Conservation (phyloP, 1,140 invertebrate species). For the Probaryconus sp. region DNA sequence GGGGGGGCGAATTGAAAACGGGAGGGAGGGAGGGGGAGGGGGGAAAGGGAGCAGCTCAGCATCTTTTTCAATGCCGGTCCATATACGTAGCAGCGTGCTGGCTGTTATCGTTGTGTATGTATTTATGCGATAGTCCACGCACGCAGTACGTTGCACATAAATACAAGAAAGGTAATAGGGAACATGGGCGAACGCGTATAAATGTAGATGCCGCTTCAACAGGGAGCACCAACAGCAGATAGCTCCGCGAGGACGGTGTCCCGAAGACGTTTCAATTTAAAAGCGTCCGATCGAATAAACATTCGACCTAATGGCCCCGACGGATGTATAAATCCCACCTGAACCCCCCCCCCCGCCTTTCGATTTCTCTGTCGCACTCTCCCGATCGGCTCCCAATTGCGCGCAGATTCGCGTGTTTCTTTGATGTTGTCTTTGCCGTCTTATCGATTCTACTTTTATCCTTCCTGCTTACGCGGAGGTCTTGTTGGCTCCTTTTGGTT, state of each 20-base stretch:
- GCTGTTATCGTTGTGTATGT: constrained; percentile 48
- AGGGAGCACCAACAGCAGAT: no score
- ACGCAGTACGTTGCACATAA: constrained; percentile 37
- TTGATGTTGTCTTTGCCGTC: constrained; percentile 41
- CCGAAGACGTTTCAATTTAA: constrained; percentile 69
- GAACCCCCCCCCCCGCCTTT: constrained; percentile 4
- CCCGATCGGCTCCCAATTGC: constrained; percentile 24
- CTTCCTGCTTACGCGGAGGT: constrained; percentile 20
- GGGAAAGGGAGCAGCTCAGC: constrained; percentile 1
- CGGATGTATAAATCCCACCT: constrained; percentile 66
- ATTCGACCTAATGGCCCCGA: constrained; percentile 66
- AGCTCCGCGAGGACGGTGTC: constrained; percentile 35
- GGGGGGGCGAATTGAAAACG: neutral
- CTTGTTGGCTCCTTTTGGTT: neutral
- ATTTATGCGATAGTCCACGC: constrained; percentile 42
- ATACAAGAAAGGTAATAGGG: constrained; percentile 58
- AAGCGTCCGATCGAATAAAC: constrained; percentile 67
- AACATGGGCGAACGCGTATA: constrained; percentile 50
- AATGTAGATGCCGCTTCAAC: constrained; percentile 43
- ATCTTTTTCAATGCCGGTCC: constrained; percentile 39
- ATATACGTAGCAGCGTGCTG: constrained; percentile 37
- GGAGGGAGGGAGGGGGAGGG: neutral
- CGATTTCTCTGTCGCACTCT: constrained; percentile 26
- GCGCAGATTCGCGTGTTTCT: constrained; percentile 32
- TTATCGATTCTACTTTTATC: constrained; percentile 46